phyloP scores from a whole-genome alignment of 23 tunicate genomes.

The Botrylloides violaceus region DNA sequence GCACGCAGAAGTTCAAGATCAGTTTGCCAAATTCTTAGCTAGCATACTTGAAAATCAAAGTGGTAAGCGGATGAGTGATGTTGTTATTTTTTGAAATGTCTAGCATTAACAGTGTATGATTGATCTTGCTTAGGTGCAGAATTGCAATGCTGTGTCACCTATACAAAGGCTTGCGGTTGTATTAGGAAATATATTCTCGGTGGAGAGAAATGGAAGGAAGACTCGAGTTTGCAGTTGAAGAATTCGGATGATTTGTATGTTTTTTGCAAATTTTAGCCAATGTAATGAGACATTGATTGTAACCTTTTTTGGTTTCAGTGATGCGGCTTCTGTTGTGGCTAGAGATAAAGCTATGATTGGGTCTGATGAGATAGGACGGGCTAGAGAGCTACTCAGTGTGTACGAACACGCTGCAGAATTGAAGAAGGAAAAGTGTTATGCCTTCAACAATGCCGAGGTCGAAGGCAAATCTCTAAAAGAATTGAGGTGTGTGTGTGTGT shows the following conservation, averaged over 20 bases:
- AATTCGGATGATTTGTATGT: conserved; percentile 71
- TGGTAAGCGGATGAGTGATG: conserved; percentile 27
- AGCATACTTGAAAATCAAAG: conserved; percentile 32
- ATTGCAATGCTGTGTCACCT: conserved; percentile 85
- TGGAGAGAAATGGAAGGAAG: conserved; percentile 74
- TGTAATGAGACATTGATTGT: neutral
- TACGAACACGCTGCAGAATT: conserved; percentile 69
- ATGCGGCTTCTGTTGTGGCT: conserved; percentile 34
- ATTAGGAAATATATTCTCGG: conserved; percentile 72
- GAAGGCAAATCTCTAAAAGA: conserved; percentile 83
- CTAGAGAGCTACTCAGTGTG: conserved; percentile 50
- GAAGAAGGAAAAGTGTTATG: conserved; percentile 86
- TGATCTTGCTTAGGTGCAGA: conserved; percentile 28
- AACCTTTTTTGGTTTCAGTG: conserved; percentile 25
- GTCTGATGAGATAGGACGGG: conserved; percentile 34
- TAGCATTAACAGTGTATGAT: no score
- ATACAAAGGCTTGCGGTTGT: conserved; percentile 91
- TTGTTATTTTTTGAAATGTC: neutral
- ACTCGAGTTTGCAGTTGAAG: conserved; percentile 43
- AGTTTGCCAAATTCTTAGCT: conserved; percentile 45
- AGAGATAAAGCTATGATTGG: conserved; percentile 28
- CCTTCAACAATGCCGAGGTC: conserved; percentile 36
- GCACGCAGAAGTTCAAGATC: conserved; percentile 57
- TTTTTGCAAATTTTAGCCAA: neutral
- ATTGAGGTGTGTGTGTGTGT: conserved; percentile 31